Percentiles rank a stretch among this genome's conserved stretches.
These are phyloP conservation scores for Noctua janthina DNA, from an alignment of 2,888 invertebrate genomes.

Conservation along the genomic window DNA sequence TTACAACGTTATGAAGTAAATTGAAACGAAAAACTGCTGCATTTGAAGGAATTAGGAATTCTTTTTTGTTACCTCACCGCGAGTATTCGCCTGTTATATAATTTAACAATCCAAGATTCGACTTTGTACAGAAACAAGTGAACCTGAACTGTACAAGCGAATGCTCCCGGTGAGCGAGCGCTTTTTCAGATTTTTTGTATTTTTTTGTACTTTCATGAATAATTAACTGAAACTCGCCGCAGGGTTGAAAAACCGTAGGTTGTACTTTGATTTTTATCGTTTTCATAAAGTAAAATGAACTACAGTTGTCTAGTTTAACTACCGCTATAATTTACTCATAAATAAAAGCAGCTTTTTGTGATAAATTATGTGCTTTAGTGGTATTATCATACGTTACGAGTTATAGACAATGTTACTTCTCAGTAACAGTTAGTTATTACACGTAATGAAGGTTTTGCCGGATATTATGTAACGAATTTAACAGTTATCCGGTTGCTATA, in stretches of 20 bases:
- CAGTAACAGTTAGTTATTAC: slow-evolving; percentile 35
- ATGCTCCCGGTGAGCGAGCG: background rate
- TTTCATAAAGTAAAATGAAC: background rate
- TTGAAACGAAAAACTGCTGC: background rate
- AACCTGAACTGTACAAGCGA: background rate
- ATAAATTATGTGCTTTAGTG: slow-evolving; percentile 17
- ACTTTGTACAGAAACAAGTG: background rate
- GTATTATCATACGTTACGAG: slow-evolving; percentile 32
- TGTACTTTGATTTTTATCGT: slow-evolving; percentile 2
- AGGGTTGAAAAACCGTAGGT: background rate
- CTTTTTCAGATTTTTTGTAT: background rate
- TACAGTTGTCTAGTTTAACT: slow-evolving; percentile 12
- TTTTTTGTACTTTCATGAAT: slow-evolving; percentile 1
- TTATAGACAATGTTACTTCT: slow-evolving; percentile 37
- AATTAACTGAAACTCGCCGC: background rate
- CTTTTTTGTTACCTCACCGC: background rate
- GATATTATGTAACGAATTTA: slow-evolving; percentile 24
- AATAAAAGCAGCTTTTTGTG: slow-evolving; percentile 11
- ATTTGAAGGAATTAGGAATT: background rate
- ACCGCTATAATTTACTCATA: slow-evolving; percentile 6
- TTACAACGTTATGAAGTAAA: background rate
- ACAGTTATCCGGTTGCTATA: slow-evolving; percentile 7
- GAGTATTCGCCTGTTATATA: background rate
- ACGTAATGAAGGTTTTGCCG: slow-evolving; percentile 27
- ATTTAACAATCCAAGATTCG: background rate